Conservation (phyloP, 2,797 vertebrate genomes). For the Borostomias antarcticus region DNA sequence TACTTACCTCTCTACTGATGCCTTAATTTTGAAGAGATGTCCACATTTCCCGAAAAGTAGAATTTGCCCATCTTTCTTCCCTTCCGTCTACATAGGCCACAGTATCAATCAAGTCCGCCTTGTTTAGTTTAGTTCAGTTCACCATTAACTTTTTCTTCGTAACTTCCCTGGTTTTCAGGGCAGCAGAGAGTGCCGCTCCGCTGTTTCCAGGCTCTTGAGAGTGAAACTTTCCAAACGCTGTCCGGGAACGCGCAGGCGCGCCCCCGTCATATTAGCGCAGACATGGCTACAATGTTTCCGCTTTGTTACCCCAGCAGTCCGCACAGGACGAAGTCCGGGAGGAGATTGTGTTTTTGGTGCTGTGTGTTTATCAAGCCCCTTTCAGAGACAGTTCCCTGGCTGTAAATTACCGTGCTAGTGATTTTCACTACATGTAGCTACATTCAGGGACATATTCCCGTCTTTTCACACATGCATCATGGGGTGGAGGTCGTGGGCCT, state of each 20-base stretch:
- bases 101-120: background rate
- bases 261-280: slow-evolving; percentile 19
- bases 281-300: slow-evolving; percentile 53
- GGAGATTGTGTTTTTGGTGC: too few relatives aligned
- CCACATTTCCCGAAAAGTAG: slow-evolving; percentile 19
- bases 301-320: slow-evolving; percentile 68
- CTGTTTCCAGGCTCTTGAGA: slow-evolving; percentile 35
- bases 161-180: background rate
- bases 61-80: background rate
- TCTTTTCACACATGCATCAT: too few relatives aligned
- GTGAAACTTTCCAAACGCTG: slow-evolving; percentile 62
- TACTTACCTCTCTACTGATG: background rate
- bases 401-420: background rate
- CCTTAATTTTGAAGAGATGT: background rate
- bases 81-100: too few relatives aligned
- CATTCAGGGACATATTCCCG: too few relatives aligned
- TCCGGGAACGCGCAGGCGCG: slow-evolving; percentile 62
- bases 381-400: slow-evolving; percentile 41
- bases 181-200: slow-evolving; percentile 23
- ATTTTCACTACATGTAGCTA: too few relatives aligned
- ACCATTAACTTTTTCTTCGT: background rate
- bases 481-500: too few relatives aligned
- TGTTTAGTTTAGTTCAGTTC: background rate
- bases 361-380: too few relatives aligned
- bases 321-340: too few relatives aligned